Evolutionary conservation across 2,888 invertebrate species (phyloP).

Genomic region (Nowickia ferox): DNA sequence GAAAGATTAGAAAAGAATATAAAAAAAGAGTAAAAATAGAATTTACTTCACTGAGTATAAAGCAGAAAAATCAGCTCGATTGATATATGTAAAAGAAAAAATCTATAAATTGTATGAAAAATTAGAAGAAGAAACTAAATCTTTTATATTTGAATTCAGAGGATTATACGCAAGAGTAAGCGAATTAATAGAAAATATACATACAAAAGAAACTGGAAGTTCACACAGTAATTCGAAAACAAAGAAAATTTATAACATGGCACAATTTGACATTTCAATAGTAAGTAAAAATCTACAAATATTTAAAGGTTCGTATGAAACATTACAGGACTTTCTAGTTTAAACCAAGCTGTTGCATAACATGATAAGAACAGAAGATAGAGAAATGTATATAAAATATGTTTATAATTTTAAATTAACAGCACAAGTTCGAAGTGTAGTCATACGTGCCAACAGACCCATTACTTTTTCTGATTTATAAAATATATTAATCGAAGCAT

Average conservation of each 20-base stretch:
- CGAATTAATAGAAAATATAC: neutral
- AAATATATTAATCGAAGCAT: neutral
- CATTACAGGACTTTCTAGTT: conserved; percentile 6
- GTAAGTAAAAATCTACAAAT: neutral
- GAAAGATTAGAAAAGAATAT: neutral
- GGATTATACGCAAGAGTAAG: neutral
- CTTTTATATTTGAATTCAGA: neutral
- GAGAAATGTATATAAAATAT: conserved; percentile 16
- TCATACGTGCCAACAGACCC: conserved; percentile 3
- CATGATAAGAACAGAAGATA: neutral
- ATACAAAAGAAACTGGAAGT: neutral
- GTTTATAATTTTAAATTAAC: conserved; percentile 22
- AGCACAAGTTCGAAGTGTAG: neutral
- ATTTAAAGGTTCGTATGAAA: neutral
- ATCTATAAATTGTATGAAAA: too few relatives aligned
- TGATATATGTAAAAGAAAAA: neutral
- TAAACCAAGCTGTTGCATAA: conserved; percentile 14
- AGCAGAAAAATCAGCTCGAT: neutral
- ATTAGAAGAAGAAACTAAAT: neutral
- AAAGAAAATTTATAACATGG: neutral
- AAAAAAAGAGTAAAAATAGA: neutral
- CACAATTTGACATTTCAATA: neutral
- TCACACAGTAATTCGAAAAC: neutral
- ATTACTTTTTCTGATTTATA: neutral
- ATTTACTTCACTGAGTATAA: neutral